phyloP scores from a whole-genome alignment of 2,113 vertebrate species.

The Calypte anna region DNA sequence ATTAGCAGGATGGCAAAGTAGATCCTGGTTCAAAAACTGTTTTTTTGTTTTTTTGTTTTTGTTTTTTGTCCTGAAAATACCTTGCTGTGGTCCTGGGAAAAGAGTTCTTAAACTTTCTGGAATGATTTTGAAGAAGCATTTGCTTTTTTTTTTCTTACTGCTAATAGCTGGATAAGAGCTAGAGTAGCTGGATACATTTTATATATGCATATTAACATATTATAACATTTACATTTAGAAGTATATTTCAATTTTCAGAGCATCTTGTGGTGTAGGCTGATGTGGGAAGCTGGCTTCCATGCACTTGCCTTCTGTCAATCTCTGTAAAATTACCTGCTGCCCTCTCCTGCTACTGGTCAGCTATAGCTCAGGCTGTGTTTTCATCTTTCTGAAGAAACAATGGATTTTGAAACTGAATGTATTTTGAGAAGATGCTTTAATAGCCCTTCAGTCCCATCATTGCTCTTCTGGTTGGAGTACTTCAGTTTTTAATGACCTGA shows the following conservation, averaged over 20 bases:
- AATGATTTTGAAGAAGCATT: background rate
- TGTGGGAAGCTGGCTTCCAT: background rate
- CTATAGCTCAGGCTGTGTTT: background rate
- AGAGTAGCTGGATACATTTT: background rate
- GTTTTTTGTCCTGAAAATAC: background rate
- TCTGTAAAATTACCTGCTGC: background rate
- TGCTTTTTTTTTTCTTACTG: background rate
- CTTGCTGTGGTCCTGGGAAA: background rate
- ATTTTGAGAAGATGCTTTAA: background rate
- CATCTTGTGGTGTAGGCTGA: background rate
- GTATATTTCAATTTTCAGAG: background rate
- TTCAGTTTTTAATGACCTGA: background rate
- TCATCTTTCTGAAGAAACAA: background rate
- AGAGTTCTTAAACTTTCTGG: background rate
- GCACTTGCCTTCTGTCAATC: background rate
- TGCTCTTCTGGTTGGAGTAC: background rate
- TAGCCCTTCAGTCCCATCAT: background rate
- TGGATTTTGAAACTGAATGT: background rate
- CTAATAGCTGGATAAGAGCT: background rate
- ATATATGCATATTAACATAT: background rate
- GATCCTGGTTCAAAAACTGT: background rate
- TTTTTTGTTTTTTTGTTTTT: too few relatives aligned
- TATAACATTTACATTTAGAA: background rate
- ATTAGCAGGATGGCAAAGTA: background rate
- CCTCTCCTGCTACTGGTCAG: background rate